A percentile compares a stretch with the other conserved stretches of the same genome.
Conservation (phyloP, 1,140 invertebrate genomes). For the Heliconius nattereri region DNA sequence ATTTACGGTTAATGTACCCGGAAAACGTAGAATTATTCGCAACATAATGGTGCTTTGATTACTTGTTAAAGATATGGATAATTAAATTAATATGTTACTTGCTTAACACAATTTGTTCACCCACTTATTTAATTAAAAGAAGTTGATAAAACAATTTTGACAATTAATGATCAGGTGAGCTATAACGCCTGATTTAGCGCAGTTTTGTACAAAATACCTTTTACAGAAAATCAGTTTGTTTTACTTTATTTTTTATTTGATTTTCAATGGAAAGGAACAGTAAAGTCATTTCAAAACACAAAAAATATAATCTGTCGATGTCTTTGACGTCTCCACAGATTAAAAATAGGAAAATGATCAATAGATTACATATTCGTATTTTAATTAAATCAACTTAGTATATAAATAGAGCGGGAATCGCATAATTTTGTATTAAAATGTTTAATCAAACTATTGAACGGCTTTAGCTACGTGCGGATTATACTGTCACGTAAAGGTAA, state of each 20-base stretch:
- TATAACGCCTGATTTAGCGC: too few relatives aligned
- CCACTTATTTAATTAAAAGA: too few relatives aligned
- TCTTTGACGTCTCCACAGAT: too few relatives aligned
- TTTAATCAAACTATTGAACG: not conserved
- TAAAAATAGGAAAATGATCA: too few relatives aligned
- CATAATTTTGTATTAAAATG: not conserved
- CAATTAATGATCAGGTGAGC: too few relatives aligned
- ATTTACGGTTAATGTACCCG: slow-evolving; percentile 14
- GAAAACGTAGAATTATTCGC: slow-evolving; percentile 4
- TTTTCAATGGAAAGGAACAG: too few relatives aligned
- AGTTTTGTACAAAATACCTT: too few relatives aligned
- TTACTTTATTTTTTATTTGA: too few relatives aligned
- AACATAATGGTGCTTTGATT: not conserved
- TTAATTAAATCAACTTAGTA: not conserved
- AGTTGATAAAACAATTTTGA: too few relatives aligned
- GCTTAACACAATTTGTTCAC: not conserved
- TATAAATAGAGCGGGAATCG: not conserved
- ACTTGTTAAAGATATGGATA: not conserved
- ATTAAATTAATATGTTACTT: not conserved
- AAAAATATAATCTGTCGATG: not conserved
- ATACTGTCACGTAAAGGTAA: not conserved
- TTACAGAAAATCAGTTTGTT: too few relatives aligned
- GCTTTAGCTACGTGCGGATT: not conserved
- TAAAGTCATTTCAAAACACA: not conserved
- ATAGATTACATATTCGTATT: not conserved